These are phyloP conservation scores for Amblyornis subalaris DNA, from an alignment of 2,113 vertebrate species.

Conservation along the genomic window DNA sequence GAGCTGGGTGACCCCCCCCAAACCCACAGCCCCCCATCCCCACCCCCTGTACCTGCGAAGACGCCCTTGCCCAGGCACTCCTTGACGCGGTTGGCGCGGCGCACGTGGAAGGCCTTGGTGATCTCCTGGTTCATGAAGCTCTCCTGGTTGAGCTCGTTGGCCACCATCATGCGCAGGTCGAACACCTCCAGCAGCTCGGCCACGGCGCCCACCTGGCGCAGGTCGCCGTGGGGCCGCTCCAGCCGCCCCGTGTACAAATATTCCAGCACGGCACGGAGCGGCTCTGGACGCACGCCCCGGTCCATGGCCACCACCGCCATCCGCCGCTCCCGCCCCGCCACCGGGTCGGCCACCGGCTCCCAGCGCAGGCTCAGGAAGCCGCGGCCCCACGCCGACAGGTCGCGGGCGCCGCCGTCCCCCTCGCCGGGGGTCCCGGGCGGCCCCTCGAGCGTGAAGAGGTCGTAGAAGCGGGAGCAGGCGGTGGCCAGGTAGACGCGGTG, in stretches of 20 bases:
- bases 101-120: conserved; percentile 90
- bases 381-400: conserved; percentile 81
- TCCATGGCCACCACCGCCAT: conserved; percentile 86
- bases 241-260: conserved; percentile 86
- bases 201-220: conserved; percentile 87
- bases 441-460: conserved; percentile 80
- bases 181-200: conserved; percentile 97
- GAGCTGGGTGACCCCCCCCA: background rate
- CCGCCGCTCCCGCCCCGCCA: conserved; percentile 69
- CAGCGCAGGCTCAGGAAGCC: conserved; percentile 79
- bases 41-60: conserved; percentile 75
- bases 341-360: conserved; percentile 79
- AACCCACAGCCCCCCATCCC: background rate
- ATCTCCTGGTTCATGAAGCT: conserved; percentile 96
- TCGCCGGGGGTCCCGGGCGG: background rate
- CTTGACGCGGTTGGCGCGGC: conserved; percentile 89
- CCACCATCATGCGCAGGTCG: conserved; percentile 99
- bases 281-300: conserved; percentile 66
- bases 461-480: conserved; percentile 89
- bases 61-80: conserved; percentile 86
- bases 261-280: conserved; percentile 72
- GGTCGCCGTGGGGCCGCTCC: conserved; percentile 76
- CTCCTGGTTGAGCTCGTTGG: conserved; percentile 91
- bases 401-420: fast-evolving
- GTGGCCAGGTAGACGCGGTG: conserved; percentile 88